A percentile compares a stretch with the other conserved stretches of the same genome.
These are phyloP conservation scores for Itoplectis maculator DNA, from an alignment of 2,888 invertebrate species.

Conservation along the genomic window DNA sequence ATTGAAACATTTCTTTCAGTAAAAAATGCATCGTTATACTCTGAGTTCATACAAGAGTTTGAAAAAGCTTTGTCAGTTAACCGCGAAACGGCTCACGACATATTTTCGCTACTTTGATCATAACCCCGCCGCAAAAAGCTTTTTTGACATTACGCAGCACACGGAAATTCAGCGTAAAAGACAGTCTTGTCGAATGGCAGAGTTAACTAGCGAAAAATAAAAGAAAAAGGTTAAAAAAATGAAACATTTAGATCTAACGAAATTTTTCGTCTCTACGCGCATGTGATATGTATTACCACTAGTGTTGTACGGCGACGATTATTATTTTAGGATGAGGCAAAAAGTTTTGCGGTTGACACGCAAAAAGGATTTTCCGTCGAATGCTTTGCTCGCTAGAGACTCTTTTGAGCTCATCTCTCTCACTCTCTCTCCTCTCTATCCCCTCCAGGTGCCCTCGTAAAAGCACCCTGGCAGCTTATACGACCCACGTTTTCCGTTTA, in stretches of 20 bases:
- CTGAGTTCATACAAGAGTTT: not conserved
- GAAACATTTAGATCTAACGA: not conserved
- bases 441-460: constrained; percentile 55
- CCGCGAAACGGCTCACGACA: not conserved
- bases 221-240: not conserved
- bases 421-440: constrained; percentile 17
- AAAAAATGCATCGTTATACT: not conserved
- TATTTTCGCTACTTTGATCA: constrained; percentile 3
- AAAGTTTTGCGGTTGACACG: not conserved
- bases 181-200: not conserved
- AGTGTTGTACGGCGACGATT: not conserved
- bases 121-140: not conserved
- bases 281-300: not conserved
- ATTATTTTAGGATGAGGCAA: not conserved
- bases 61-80: not conserved
- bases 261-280: not conserved
- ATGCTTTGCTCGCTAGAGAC: constrained; percentile 13
- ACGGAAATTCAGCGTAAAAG: not conserved
- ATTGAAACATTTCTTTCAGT: no score
- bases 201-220: not conserved
- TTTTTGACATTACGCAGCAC: not conserved
- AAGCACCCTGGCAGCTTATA: constrained; percentile 65
- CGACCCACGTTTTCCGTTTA: constrained; percentile 68
- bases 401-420: constrained; percentile 10
- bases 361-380: not conserved